Evolutionary conservation across 2,797 vertebrate species (phyloP).

Genomic region (Philypnodon macrostomus): DNA sequence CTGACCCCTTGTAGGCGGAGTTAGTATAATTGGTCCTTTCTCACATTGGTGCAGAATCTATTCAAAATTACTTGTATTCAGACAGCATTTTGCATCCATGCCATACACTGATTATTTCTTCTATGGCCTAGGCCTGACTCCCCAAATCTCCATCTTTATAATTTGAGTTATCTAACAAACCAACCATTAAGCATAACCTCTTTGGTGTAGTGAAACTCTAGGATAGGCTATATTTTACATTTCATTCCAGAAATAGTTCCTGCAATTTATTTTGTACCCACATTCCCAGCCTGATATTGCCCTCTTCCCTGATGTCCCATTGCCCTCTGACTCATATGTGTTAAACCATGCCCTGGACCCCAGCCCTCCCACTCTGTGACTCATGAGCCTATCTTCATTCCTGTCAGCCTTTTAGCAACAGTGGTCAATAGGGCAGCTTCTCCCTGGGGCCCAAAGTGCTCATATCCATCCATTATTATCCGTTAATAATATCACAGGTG

Average conservation of each 20-base stretch:
- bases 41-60: no score
- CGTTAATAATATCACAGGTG: conserved; percentile 47
- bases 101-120: no score
- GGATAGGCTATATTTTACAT: no score
- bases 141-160: no score
- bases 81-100: no score
- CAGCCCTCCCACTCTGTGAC: not conserved
- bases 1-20: no score
- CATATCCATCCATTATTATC: conserved; percentile 38
- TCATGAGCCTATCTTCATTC: conserved; percentile 15
- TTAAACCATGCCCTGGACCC: not conserved
- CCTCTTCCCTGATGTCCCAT: not conserved
- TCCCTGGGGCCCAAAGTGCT: conserved; percentile 17
- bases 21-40: no score
- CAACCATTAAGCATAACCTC: no score
- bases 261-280: not conserved
- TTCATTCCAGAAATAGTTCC: not conserved
- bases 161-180: no score
- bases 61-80: no score
- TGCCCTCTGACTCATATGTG: conserved; percentile 2
- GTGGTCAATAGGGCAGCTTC: conserved; percentile 27
- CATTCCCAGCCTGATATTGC: not conserved
- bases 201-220: no score
- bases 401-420: conserved; percentile 12
- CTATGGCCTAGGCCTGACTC: no score